Percentiles rank a stretch among this genome's conserved stretches.
phyloP scores from a whole-genome alignment of 2,888 invertebrate genomes.

The Odontocolon sp. region DNA sequence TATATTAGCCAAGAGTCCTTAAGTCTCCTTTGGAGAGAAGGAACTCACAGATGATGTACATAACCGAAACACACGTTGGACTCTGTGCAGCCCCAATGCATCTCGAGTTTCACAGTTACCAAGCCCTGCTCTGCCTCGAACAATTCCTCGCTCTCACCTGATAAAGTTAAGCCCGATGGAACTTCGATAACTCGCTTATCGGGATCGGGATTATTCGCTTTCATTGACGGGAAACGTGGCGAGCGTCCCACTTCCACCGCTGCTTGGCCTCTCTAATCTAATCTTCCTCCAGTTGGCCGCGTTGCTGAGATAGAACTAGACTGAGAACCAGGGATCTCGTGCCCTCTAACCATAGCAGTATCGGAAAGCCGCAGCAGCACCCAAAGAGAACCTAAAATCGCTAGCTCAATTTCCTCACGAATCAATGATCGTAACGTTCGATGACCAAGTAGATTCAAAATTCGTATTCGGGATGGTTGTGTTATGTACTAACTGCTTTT shows the following conservation, averaged over 20 bases:
- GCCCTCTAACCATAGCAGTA: not conserved
- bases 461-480: too few species aligned
- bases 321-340: not conserved
- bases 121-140: not conserved
- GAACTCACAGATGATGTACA: not conserved
- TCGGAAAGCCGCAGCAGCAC: not conserved
- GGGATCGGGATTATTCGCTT: constrained; percentile 66
- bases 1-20: not conserved
- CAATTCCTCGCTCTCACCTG: constrained; percentile 1
- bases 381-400: not conserved
- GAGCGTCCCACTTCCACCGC: not conserved
- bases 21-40: not conserved
- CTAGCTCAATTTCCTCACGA: not conserved
- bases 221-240: constrained; percentile 60
- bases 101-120: not conserved
- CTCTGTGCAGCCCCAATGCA: not conserved
- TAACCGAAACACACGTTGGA: constrained; percentile 30
- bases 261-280: not conserved
- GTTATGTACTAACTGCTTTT: too few species aligned
- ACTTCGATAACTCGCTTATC: constrained; percentile 73
- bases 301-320: too few species aligned
- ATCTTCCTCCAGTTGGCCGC: too few species aligned
- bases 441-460: not conserved
- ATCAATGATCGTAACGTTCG: not conserved
- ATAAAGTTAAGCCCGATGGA: constrained; percentile 68